Base-by-base conservation (phyloP, 2,888 invertebrate genomes). In the Magallana nippona region DNA sequence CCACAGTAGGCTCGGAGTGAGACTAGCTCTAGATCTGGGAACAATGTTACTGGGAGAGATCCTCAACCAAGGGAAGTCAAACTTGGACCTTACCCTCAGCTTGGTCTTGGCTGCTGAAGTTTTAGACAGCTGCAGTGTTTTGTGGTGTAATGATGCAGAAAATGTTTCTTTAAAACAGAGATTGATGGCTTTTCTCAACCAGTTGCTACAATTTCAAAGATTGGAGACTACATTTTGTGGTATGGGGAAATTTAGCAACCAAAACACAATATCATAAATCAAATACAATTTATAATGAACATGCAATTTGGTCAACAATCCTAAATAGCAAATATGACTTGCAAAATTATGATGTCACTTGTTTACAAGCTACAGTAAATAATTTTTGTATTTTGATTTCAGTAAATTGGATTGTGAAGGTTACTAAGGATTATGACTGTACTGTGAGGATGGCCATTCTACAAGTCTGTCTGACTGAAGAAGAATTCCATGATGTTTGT, bases 401-500 rank as follows among this genome's bases (percentile, higher is more conserved):
- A 71, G 71, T 71, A 2, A 32, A 71, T 22, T 71, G 71, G 71
- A 27, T 71, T 71, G 22, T 71, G 22, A 27, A 71, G 22, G 15
- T 32, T 3, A 71, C 27, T 1, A 32, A 15, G 27, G 71, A 71
- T 3, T 71, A 71, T 27, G 71, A 71, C 27, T 71, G 71, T 15
- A 32, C 71, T 27, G 71, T 71, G 2, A 27, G 71, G 22, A 13
- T 71, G 71, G 27, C 27, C 27, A 27, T 32, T 71, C 13, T 71
- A 71, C 71, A 71, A 15, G 27, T 71, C 15, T 71, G 71, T 71
- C 27, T 71, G 71, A 32, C 71, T 27, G 27, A 22, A 27, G 71
- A 71, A 71, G 71, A 71, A 32, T 71, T 71, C 15, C 27, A 71
- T 32, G 5, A 32, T 71, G 71, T 71, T 27, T 71, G 71, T 71